Evolutionary conservation across 2,888 invertebrate species (phyloP).

Genomic region (Calameuta idolon): DNA sequence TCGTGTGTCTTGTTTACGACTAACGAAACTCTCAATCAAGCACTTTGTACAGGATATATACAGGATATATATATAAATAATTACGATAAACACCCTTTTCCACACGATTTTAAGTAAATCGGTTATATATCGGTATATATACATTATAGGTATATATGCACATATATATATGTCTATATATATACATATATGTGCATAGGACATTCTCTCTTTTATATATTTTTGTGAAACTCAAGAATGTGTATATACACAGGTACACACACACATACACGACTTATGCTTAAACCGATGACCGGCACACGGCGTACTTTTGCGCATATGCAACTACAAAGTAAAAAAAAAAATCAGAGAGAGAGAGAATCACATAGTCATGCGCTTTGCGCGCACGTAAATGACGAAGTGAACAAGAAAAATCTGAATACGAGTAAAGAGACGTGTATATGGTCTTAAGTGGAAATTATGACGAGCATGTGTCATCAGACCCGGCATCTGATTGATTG

Average conservation of each 20-base stretch:
- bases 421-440: too few relatives aligned
- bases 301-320: constrained; percentile 25
- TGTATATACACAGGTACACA: constrained; percentile 26
- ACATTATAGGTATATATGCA: constrained; percentile 42
- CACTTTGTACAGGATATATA: constrained; percentile 65
- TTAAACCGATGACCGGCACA: constrained; percentile 20
- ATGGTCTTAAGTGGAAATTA: too few relatives aligned
- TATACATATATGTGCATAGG: constrained; percentile 44
- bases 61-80: constrained; percentile 40
- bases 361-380: too few relatives aligned
- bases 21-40: constrained; percentile 58
- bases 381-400: too few relatives aligned
- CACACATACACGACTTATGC: constrained; percentile 32
- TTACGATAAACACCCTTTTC: constrained; percentile 51
- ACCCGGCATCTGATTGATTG: constrained; percentile 1
- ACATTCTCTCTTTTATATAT: constrained; percentile 65
- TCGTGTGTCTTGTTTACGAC: constrained; percentile 64
- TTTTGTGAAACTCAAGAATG: constrained; percentile 63
- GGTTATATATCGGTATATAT: constrained; percentile 52
- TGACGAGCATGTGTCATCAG: background rate
- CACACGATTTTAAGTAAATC: constrained; percentile 58
- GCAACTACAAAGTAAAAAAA: constrained; percentile 8
- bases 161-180: constrained; percentile 27
- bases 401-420: too few relatives aligned
- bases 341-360: too few relatives aligned